These are phyloP conservation scores for Diphyllodes magnificus DNA, from an alignment of 2,113 vertebrate species.

Conservation along the genomic window DNA sequence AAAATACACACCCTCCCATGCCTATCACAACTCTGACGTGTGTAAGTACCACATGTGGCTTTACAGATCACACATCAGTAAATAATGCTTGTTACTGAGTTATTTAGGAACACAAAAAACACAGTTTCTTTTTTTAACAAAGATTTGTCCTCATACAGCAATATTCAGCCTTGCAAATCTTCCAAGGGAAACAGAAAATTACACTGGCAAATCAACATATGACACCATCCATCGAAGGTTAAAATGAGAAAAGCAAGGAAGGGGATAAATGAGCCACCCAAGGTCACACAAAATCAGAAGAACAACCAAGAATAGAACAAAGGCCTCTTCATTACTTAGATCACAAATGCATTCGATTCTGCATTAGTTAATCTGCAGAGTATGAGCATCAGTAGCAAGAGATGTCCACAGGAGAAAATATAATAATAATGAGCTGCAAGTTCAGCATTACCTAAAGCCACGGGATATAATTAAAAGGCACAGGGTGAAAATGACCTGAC, in stretches of 20 bases:
- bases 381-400: conserved; percentile 5
- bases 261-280: conserved; percentile 3
- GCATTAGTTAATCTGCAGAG: conserved; percentile 39
- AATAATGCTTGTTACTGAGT: background rate
- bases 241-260: conserved; percentile 5
- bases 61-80: background rate
- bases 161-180: background rate
- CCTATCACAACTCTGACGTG: background rate
- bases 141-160: background rate
- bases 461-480: conserved; percentile 15
- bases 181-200: background rate
- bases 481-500: background rate
- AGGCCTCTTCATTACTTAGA: conserved; percentile 35
- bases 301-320: conserved; percentile 54
- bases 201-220: background rate
- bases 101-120: background rate
- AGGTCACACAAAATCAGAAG: conserved; percentile 39
- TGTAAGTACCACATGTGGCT: background rate
- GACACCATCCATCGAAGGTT: background rate
- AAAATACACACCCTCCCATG: background rate
- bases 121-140: background rate
- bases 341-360: conserved; percentile 35
- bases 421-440: conserved; percentile 19
- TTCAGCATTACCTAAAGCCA: conserved; percentile 34
- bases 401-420: conserved; percentile 39